phyloP scores from a whole-genome alignment of 2,888 invertebrate species.

The Ectropis crepuscularia region DNA sequence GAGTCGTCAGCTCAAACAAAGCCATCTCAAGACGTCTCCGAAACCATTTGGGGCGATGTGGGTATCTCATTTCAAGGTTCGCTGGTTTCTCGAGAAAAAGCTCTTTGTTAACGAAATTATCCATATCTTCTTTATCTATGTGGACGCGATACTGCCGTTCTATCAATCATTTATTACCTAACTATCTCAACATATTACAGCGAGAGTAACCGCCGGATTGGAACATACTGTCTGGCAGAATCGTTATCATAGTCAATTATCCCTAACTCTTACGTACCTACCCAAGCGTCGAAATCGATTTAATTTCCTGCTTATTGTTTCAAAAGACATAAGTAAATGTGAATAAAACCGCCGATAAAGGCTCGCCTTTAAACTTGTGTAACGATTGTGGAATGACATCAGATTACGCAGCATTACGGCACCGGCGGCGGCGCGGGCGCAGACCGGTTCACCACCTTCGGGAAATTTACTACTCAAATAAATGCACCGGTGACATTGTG shows the following conservation, averaged over 20 bases:
- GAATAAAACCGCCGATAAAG: conserved; percentile 5
- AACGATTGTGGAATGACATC: conserved; percentile 27
- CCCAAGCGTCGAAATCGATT: no score
- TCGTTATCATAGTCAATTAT: no score
- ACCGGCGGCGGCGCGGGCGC: conserved; percentile 46
- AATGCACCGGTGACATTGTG: conserved; percentile 22
- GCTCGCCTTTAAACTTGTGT: neutral
- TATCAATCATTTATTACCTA: neutral
- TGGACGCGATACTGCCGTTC: neutral
- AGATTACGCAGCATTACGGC: conserved; percentile 46
- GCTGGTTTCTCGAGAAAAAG: conserved; percentile 14
- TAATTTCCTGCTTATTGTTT: neutral
- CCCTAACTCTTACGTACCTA: no score
- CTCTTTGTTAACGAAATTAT: conserved; percentile 14
- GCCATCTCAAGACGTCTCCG: conserved; percentile 5
- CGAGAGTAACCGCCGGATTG: neutral
- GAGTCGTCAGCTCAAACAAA: conserved; percentile 12
- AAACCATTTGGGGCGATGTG: conserved; percentile 7
- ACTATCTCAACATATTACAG: neutral
- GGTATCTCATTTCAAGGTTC: conserved; percentile 22
- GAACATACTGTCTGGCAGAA: no score
- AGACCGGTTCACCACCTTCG: conserved; percentile 46
- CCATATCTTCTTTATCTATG: neutral
- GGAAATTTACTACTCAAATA: conserved; percentile 5
- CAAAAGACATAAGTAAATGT: conserved; percentile 3